Evolutionary conservation across 2,888 invertebrate genomes (phyloP), one percentile per base, ranked within the genome.

Genomic region (Mythimna albipuncta): DNA sequence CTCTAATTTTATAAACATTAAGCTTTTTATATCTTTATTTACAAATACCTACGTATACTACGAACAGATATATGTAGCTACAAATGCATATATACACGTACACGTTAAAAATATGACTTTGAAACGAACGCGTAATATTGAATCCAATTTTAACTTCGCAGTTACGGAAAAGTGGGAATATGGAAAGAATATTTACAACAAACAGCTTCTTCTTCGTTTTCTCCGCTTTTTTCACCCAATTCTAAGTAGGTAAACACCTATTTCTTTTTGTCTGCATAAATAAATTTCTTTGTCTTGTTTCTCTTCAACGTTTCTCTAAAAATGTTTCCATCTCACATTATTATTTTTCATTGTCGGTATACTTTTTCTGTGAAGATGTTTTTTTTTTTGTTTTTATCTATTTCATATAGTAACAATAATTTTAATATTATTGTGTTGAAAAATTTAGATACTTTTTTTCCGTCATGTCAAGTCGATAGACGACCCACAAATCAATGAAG

Each of bases 131-230:
- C 62, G 75, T 62, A 38, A 83, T 75, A 81, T 75, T 63, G 68
- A 75, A 81, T 83, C 67, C 83, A 81, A 83, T 83, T 83, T 81
- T 52, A 81, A 79, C 83, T 79, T 79, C 26, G 21, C 10, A 44
- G 64, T 70, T 64, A 57, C 62, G 58, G 52, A 79, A 70, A 59
- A 44, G 50, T 52, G 62, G 16, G 64, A 69, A 63, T 65, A 47
- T 68, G 65, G 77, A 77, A 77, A 35, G 55, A 6, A 79, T 82
- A 55, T 83, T 41, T 74, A 70, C 64, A 64, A 11, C 65, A 32
- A 57, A 52, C 50, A n/a, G n/a, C 50, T 52, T 52, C n/a, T 50
- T 50, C 50, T 52, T 16, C 50, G 0, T 52, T 52, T n/a, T 52
- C 50, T 47, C 5, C 13, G 16, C 1, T 13, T 47, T 47, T 47